Evolutionary conservation across 2,797 vertebrate genomes (phyloP).

Genomic region (Platalea minor): DNA sequence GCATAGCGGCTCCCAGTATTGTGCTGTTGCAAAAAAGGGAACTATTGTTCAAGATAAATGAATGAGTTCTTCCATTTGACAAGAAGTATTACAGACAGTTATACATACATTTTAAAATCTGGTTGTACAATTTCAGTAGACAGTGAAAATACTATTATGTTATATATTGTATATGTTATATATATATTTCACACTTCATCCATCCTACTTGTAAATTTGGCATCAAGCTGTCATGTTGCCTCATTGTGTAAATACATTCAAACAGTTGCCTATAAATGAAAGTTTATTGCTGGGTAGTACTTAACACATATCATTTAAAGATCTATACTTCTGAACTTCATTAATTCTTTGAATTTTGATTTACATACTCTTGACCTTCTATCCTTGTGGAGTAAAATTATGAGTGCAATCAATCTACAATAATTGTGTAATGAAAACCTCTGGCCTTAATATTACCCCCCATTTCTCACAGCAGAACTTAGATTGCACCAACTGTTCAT

Average conservation of each 20-base stretch:
- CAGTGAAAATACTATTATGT: background rate
- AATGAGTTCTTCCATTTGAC: background rate
- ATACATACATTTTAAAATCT: background rate
- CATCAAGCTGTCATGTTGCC: background rate
- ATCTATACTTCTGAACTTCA: background rate
- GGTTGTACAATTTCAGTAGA: background rate
- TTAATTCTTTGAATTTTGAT: background rate
- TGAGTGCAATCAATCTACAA: background rate
- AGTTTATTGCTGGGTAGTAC: background rate
- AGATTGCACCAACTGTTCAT: background rate
- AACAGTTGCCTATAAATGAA: background rate
- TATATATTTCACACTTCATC: background rate
- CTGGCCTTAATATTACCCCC: background rate
- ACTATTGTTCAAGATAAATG: background rate
- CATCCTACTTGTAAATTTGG: background rate
- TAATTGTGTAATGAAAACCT: background rate
- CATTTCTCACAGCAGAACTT: background rate
- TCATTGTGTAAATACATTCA: background rate
- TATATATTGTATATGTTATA: background rate
- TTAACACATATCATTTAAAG: background rate
- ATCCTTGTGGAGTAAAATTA: background rate
- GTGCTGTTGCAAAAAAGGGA: background rate
- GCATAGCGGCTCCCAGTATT: background rate
- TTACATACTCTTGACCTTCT: background rate
- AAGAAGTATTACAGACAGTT: background rate